Evolutionary conservation across 2,797 vertebrate genomes (phyloP).

Genomic region (Garrulus glandarius): DNA sequence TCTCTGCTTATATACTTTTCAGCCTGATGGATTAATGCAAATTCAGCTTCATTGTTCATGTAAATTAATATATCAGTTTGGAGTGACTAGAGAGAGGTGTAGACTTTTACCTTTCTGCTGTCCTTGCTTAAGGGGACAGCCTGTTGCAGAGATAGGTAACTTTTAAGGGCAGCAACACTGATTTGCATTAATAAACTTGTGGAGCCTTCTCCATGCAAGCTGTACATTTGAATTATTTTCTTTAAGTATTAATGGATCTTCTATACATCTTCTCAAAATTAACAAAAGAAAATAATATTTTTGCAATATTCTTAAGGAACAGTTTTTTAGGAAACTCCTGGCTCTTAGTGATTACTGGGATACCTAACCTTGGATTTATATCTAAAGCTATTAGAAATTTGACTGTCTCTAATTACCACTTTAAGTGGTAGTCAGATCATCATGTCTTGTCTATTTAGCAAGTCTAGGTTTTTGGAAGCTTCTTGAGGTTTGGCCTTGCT

Average conservation of each 20-base stretch:
- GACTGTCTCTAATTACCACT: not conserved
- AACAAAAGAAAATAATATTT: not conserved
- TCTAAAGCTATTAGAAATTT: slow-evolving; percentile 25
- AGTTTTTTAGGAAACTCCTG: not conserved
- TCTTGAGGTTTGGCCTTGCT: slow-evolving; percentile 53
- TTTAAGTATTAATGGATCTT: not conserved
- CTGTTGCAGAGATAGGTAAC: not conserved
- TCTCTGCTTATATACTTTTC: not conserved
- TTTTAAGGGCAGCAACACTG: not conserved
- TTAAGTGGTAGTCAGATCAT: slow-evolving; percentile 22
- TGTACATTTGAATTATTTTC: not conserved
- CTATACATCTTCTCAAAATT: not conserved
- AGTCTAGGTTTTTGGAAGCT: slow-evolving; percentile 43
- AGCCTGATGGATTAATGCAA: not conserved
- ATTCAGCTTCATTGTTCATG: not conserved
- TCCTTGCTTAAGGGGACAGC: not conserved
- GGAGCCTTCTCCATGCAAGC: not conserved
- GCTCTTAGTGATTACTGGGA: not conserved
- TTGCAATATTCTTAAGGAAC: not conserved
- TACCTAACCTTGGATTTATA: slow-evolving; percentile 26
- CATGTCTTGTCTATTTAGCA: slow-evolving; percentile 38
- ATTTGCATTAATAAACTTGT: not conserved
- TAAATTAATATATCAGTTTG: not conserved
- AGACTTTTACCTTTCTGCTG: not conserved
- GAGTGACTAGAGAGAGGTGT: not conserved